Percentiles rank a stretch among this genome's conserved stretches.
These are phyloP conservation scores for Dipodomys spectabilis DNA, from an alignment of 2,113 vertebrate species.

Conservation along the genomic window DNA sequence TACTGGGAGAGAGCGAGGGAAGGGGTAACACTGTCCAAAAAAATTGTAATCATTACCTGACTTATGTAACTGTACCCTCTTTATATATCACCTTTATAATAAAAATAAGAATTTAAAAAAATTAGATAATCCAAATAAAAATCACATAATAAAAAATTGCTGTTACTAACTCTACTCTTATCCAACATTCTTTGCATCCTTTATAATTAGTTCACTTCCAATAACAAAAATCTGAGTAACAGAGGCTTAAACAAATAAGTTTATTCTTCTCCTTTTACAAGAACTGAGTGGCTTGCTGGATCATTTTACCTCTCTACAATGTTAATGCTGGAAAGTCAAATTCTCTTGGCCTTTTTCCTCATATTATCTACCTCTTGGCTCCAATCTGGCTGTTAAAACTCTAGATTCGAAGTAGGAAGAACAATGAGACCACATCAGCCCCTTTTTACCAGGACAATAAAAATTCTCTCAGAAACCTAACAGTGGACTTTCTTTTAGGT, in stretches of 20 bases:
- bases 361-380: neutral
- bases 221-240: slow-evolving; percentile 7
- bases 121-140: too few species aligned
- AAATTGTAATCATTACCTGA: too few species aligned
- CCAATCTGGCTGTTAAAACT: neutral
- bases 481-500: neutral
- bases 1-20: too few species aligned
- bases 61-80: too few species aligned
- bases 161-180: neutral
- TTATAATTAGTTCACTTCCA: neutral
- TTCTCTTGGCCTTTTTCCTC: neutral
- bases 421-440: neutral
- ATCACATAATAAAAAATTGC: neutral
- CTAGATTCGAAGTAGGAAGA: neutral
- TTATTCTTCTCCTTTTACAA: neutral
- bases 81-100: too few species aligned
- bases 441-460: slow-evolving; percentile 23
- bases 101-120: too few species aligned
- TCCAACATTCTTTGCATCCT: neutral
- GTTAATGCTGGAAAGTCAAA: neutral
- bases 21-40: too few species aligned
- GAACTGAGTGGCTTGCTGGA: neutral
- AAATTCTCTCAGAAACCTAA: neutral
- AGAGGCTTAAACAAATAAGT: slow-evolving; percentile 1
- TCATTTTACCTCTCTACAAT: neutral